Percentiles rank a stretch among this genome's conserved stretches.
These are phyloP conservation scores for Leuciscus idus DNA, from an alignment of 2,113 vertebrate species.

Conservation along the genomic window DNA sequence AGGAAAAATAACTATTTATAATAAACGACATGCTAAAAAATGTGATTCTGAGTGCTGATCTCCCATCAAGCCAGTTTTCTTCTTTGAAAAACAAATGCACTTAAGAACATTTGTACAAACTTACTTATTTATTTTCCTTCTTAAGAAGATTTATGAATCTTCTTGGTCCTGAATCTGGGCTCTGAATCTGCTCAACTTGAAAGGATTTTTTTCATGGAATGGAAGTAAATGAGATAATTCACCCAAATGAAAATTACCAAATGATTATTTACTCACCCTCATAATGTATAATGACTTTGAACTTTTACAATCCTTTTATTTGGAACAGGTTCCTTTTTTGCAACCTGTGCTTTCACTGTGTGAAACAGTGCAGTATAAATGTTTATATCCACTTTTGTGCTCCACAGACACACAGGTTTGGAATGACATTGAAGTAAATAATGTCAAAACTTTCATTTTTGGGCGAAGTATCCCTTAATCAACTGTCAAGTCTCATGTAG, in stretches of 20 bases:
- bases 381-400: background rate
- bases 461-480: background rate
- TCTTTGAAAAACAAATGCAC: too few species aligned
- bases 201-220: too few species aligned
- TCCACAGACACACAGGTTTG: background rate
- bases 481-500: background rate
- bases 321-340: background rate
- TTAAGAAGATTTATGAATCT: too few species aligned
- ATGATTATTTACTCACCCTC: too few species aligned
- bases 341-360: background rate
- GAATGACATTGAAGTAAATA: background rate
- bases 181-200: too few species aligned
- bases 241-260: too few species aligned
- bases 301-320: background rate
- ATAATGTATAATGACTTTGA: background rate
- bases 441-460: background rate
- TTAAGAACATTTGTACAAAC: too few species aligned
- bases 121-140: too few species aligned
- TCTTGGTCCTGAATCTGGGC: too few species aligned
- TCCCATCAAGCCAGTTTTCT: background rate
- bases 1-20: background rate
- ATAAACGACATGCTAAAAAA: too few species aligned
- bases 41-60: background rate
- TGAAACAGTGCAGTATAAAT: background rate
- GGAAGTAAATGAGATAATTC: too few species aligned